Percentiles rank a stretch among this genome's conserved stretches.
phyloP scores from a whole-genome alignment of 2,113 vertebrate species.

The Notothenia coriiceps region DNA sequence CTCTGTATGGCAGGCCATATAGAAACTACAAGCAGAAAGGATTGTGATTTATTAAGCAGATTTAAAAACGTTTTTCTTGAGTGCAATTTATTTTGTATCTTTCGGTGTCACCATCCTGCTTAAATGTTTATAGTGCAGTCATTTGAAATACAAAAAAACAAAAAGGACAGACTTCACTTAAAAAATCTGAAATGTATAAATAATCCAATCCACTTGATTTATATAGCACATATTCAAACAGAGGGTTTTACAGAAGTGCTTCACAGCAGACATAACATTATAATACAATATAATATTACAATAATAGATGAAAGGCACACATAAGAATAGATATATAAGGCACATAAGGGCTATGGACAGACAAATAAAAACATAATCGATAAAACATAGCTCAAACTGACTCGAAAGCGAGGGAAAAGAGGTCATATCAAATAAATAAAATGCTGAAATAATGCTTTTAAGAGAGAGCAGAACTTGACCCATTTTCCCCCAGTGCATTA shows the following conservation, averaged over 20 bases:
- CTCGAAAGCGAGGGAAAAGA: too few relatives aligned
- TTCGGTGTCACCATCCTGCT: not conserved
- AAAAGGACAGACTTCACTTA: constrained; percentile 6
- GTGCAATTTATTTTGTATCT: constrained; percentile 6
- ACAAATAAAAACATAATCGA: too few relatives aligned
- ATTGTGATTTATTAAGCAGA: constrained; percentile 47
- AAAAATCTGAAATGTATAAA: constrained; percentile 38
- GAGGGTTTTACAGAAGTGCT: too few relatives aligned
- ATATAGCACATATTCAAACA: too few relatives aligned
- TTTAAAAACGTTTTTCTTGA: not conserved
- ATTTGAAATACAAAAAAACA: constrained; percentile 22
- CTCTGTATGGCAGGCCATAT: constrained; percentile 26
- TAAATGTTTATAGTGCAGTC: not conserved
- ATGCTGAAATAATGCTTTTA: not conserved
- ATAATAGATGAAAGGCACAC: too few relatives aligned
- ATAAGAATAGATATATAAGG: too few relatives aligned
- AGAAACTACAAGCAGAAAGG: constrained; percentile 27
- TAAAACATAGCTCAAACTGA: too few relatives aligned
- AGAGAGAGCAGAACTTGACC: constrained; percentile 18
- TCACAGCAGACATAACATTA: too few relatives aligned
- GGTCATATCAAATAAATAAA: too few relatives aligned
- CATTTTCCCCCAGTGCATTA: constrained; percentile 23
- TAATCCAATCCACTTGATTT: not conserved
- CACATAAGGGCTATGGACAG: too few relatives aligned
- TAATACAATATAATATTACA: too few relatives aligned